A percentile compares a stretch with the other conserved stretches of the same genome.
Conservation (phyloP, 1,140 invertebrate genomes). For the Halyomorpha halys region DNA sequence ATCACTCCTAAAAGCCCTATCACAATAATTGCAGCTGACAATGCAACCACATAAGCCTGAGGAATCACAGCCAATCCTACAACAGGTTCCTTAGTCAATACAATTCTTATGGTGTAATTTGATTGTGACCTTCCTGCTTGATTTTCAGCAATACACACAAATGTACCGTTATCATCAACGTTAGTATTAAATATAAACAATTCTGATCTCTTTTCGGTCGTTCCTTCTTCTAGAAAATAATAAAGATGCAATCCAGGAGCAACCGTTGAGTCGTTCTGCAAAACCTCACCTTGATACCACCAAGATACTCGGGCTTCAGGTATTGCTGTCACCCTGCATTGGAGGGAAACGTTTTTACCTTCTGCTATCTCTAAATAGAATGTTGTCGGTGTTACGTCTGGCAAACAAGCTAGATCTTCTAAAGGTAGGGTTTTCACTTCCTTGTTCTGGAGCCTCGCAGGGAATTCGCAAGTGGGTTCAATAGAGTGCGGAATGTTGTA, state of each 20-base stretch:
- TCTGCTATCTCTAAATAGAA: constrained; percentile 63
- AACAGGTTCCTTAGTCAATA: constrained; percentile 57
- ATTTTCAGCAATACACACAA: constrained; percentile 70
- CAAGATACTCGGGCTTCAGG: constrained; percentile 68
- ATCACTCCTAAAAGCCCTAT: constrained; percentile 29
- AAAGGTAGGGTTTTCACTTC: constrained; percentile 56
- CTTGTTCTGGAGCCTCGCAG: constrained; percentile 51
- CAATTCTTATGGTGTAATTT: constrained; percentile 64
- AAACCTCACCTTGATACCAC: constrained; percentile 62
- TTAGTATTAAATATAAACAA: constrained; percentile 63
- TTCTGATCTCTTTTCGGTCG: constrained; percentile 59
- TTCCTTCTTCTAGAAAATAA: constrained; percentile 56
- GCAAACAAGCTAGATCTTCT: constrained; percentile 70
- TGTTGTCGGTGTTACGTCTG: constrained; percentile 57
- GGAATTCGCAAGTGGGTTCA: constrained; percentile 63
- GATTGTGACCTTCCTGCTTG: constrained; percentile 60
- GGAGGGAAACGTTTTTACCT: constrained; percentile 65
- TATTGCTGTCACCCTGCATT: constrained; percentile 64
- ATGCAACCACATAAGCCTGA: constrained; percentile 53
- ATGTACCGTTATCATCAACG: constrained; percentile 66
- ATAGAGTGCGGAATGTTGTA: constrained; percentile 57
- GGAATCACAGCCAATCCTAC: constrained; percentile 52
- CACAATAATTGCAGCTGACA: constrained; percentile 42
- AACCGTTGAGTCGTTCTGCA: constrained; percentile 56
- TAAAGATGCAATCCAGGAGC: constrained; percentile 51